Evolutionary conservation across 2,113 vertebrate genomes (phyloP).

Genomic region (Oophaga pumilio): DNA sequence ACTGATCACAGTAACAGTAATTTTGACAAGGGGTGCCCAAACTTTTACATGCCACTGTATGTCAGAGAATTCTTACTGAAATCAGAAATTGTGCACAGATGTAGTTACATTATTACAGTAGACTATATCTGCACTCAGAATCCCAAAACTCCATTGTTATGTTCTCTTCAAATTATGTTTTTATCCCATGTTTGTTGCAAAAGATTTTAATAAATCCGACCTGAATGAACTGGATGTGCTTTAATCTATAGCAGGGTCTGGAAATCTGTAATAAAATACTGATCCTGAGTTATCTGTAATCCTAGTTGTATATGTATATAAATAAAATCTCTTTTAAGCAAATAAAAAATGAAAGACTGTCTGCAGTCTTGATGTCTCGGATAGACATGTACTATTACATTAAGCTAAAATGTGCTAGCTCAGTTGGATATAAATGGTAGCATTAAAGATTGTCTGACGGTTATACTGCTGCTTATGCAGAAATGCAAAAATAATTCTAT

Average conservation of each 20-base stretch:
- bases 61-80: no score
- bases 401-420: slow-evolving; percentile 43
- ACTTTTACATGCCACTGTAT: no score
- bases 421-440: slow-evolving; percentile 43
- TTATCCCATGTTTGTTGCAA: neutral
- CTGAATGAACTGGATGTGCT: no score
- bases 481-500: slow-evolving; percentile 28
- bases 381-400: slow-evolving; percentile 35
- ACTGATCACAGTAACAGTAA: no score
- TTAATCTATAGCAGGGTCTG: neutral
- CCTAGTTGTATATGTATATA: neutral
- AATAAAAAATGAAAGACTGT: slow-evolving; percentile 1
- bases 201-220: neutral
- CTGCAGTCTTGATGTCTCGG: slow-evolving; percentile 35
- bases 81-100: no score
- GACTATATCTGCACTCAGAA: neutral
- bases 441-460: slow-evolving; percentile 7
- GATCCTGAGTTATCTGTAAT: neutral
- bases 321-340: neutral
- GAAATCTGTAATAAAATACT: neutral
- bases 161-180: neutral
- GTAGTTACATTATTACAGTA: no score
- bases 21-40: no score
- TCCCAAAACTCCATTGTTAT: neutral
- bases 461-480: slow-evolving; percentile 39